Conservation (phyloP, 2,113 vertebrate species). For the Crotalus helleri region DNA sequence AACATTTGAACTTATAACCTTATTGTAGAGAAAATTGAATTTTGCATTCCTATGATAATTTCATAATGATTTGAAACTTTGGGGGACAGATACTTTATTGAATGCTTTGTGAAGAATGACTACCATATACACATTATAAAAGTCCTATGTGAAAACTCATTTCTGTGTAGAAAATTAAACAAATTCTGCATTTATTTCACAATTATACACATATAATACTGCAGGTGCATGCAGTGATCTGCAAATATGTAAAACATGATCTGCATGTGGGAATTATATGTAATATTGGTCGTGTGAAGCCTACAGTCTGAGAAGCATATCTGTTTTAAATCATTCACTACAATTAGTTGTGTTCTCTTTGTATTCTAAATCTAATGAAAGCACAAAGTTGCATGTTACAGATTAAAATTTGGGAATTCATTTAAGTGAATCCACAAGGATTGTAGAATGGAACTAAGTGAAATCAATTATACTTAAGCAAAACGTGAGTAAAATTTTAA, state of each 20-base stretch:
- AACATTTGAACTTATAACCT: constrained; percentile 5
- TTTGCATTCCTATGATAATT: constrained; percentile 3
- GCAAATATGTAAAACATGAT: neutral
- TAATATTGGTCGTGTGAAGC: constrained; percentile 1
- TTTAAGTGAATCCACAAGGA: neutral
- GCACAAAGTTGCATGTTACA: neutral
- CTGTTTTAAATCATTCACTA: neutral
- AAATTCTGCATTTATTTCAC: neutral
- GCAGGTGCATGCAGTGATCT: neutral
- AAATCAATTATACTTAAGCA: neutral
- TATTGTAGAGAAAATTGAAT: constrained; percentile 3
- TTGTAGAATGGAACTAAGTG: neutral
- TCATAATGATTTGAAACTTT: neutral
- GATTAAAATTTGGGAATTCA: neutral
- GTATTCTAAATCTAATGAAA: neutral
- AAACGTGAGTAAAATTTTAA: neutral
- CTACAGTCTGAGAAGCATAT: neutral
- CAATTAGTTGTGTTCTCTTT: neutral
- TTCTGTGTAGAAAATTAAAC: constrained; percentile 14
- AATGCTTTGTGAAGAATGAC: constrained; percentile 12
- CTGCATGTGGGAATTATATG: neutral
- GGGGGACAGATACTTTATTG: constrained; percentile 1
- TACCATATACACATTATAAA: neutral
- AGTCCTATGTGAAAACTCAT: neutral
- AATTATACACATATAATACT: neutral